These are phyloP conservation scores for Phylloscopus trochiloides DNA, from an alignment of 2,113 vertebrate species.

Conservation along the genomic window DNA sequence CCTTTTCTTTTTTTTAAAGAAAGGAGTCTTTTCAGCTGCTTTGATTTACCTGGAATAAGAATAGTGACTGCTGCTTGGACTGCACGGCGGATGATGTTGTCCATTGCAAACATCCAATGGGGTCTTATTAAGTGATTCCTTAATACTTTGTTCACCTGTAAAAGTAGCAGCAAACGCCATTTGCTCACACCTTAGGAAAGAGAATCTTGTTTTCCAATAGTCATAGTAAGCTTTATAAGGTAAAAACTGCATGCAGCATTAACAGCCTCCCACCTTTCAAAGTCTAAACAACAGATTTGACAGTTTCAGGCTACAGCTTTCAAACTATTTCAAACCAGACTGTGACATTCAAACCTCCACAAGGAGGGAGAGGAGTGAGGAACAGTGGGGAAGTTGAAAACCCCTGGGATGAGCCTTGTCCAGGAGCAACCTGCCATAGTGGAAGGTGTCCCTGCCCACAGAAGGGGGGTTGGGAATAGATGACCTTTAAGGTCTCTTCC, in stretches of 20 bases:
- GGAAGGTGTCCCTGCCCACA: not conserved
- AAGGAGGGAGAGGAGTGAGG: not conserved
- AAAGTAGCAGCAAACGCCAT: not conserved
- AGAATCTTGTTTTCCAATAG: not conserved
- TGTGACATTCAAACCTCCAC: not conserved
- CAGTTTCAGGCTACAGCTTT: not conserved
- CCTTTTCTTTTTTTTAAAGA: not conserved
- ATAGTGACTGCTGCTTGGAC: slow-evolving; percentile 93
- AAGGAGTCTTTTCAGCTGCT: not conserved
- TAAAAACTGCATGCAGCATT: not conserved
- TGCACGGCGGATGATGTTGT: slow-evolving; percentile 90
- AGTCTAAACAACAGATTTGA: not conserved
- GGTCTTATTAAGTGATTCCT: slow-evolving; percentile 91
- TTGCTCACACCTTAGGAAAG: not conserved
- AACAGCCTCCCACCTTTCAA: not conserved
- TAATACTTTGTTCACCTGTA: slow-evolving; percentile 91
- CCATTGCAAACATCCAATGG: slow-evolving; percentile 97
- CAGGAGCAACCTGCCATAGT: not conserved
- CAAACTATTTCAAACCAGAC: not conserved
- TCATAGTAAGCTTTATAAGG: not conserved
- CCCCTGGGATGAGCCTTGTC: not conserved
- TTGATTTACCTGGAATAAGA: slow-evolving; percentile 87
- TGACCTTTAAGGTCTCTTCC: not conserved
- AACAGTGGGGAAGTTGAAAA: not conserved
- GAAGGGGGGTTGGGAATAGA: not conserved